Evolutionary conservation across 2,888 invertebrate species (phyloP).

Genomic region (Rotaria macrura): DNA sequence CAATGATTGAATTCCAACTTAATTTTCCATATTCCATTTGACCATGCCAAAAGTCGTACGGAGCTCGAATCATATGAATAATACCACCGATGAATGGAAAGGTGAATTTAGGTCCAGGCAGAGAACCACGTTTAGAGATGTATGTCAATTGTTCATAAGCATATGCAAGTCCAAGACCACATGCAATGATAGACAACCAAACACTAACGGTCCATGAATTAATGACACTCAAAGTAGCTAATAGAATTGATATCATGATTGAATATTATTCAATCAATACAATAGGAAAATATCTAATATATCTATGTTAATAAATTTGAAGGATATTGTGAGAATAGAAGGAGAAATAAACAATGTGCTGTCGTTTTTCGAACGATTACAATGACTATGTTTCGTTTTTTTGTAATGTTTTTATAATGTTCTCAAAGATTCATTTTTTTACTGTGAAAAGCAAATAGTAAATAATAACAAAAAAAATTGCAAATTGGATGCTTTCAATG

Average conservation of each 20-base stretch:
- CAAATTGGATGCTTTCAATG: no score
- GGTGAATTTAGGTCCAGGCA: background rate
- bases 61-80: background rate
- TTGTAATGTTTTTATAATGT: no score
- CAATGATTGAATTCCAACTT: slow-evolving; percentile 5
- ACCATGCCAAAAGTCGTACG: background rate
- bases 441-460: no score
- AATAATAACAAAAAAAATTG: no score
- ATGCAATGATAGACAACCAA: background rate
- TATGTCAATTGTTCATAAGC: background rate
- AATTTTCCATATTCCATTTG: background rate
- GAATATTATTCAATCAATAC: no score
- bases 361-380: no score
- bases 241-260: background rate
- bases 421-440: no score
- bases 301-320: no score
- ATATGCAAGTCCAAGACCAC: background rate
- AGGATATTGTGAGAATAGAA: no score
- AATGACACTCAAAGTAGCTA: background rate
- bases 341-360: no score
- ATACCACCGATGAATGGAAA: slow-evolving; percentile 13
- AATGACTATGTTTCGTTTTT: no score
- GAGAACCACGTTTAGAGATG: background rate
- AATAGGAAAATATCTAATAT: no score
- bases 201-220: background rate